Evolutionary conservation across 2,113 vertebrate species (phyloP).

Genomic region (Gymnogyps californianus): DNA sequence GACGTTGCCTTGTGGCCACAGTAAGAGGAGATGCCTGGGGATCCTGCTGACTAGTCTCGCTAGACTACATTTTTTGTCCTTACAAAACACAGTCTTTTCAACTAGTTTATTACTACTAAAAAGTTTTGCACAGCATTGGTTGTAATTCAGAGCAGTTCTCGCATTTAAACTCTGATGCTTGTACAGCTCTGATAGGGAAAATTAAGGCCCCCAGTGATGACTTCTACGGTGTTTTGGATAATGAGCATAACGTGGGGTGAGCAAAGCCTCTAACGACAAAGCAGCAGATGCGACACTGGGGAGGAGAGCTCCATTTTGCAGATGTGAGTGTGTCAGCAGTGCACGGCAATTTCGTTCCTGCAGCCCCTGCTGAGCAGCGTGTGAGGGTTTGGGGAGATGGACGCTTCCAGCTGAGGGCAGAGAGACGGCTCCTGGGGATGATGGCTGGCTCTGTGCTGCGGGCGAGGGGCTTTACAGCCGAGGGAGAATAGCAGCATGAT

Average conservation of each 20-base stretch:
- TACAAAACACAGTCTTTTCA: not conserved
- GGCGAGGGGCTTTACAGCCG: not conserved
- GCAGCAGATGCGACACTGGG: not conserved
- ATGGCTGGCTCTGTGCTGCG: not conserved
- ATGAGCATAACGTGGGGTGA: not conserved
- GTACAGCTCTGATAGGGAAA: not conserved
- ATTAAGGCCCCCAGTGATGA: not conserved
- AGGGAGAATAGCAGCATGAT: not conserved
- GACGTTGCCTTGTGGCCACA: not conserved
- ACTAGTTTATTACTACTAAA: not conserved
- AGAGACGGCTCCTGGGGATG: not conserved
- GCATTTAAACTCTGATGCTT: not conserved
- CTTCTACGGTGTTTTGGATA: not conserved
- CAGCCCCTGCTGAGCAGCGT: not conserved
- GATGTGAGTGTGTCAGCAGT: not conserved
- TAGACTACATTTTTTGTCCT: not conserved
- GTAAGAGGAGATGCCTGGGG: not conserved
- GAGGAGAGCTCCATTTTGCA: not conserved
- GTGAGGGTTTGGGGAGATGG: not conserved
- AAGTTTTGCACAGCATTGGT: not conserved
- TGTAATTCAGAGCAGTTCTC: not conserved
- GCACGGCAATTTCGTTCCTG: not conserved
- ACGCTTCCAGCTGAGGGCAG: not conserved
- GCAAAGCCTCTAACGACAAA: not conserved
- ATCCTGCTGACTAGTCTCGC: not conserved